Conservation (phyloP, 2,113 vertebrate species). For the Poeciliopsis turrubarensis region DNA sequence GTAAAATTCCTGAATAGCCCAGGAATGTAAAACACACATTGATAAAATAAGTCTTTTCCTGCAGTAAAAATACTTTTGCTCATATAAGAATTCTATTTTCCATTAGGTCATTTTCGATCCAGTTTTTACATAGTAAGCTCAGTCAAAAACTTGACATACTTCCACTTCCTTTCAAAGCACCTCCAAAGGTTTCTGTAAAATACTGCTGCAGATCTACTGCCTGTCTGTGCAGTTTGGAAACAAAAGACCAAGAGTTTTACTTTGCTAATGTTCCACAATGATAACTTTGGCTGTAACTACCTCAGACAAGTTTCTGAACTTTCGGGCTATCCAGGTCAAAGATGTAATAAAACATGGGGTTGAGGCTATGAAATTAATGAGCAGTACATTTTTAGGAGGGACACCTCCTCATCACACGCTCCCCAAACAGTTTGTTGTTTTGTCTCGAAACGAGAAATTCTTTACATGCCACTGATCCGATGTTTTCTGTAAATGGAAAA, state of each 20-base stretch:
- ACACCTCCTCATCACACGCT: neutral
- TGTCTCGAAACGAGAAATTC: constrained; percentile 68
- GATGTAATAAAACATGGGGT: neutral
- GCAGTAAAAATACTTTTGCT: too few relatives aligned
- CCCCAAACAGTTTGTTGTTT: constrained; percentile 18
- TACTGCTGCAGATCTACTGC: neutral
- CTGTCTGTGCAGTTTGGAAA: neutral
- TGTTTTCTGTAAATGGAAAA: constrained; percentile 53
- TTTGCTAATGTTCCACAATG: neutral
- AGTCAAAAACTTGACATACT: neutral
- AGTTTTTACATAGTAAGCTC: neutral
- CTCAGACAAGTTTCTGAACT: neutral
- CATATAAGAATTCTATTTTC: neutral
- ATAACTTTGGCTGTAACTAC: neutral
- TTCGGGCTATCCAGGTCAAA: neutral
- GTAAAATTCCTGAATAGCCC: neutral
- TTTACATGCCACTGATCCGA: constrained; percentile 45
- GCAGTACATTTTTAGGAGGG: neutral
- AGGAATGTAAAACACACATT: neutral
- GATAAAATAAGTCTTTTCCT: too few relatives aligned
- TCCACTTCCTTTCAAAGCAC: neutral
- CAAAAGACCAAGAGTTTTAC: accelerated
- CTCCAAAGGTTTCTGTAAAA: constrained; percentile 2
- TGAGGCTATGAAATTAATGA: neutral
- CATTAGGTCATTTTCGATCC: neutral